Evolutionary conservation across 2,888 invertebrate species (phyloP), one percentile per base, ranked within the genome.

Genomic region (Timema podura): DNA sequence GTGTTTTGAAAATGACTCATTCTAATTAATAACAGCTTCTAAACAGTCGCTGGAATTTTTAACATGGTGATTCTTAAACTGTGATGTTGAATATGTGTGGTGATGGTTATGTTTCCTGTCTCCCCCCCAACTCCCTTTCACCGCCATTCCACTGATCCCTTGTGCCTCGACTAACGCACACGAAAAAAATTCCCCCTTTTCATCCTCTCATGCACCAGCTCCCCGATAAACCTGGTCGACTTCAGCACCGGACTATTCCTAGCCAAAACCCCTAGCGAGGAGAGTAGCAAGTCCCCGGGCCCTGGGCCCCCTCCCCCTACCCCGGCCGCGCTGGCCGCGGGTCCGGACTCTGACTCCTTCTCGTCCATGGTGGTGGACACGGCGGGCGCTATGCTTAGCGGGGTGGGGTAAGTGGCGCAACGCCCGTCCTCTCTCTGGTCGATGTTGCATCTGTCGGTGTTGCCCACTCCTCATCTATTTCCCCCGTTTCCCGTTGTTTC

Each of bases 191-290:
- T 1, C 30, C 61, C 61, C 61, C 8, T 9, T 2, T 30, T 45
- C 7, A 30, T 16, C 61, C 61, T n/a, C 51, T n/a, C n/a, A 59
- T 47, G 45, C 13, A 80, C 79, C 82, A 93, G 93, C 85, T 94
- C 94, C 80, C 94, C 94, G 80, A 93, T 94, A 85, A 93, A 93
- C 87, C 88, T 96, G 87, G 95, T 95, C 83, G 96, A 96, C 88
- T 93, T 96, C 85, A 94, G 96, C 83, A 92, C 94, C 80, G 95
- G 95, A 83, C 88, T 95, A 83, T 95, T 96, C 87, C 86, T 89
- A 83, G 92, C 91, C 87, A 93, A 93, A 86, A 94, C 93, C 79
- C 93, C 93, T 80, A 93, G 93, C 82, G 94, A 94, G 85, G 93
- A 93, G 85, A 88, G 89, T 82, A 71, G 70, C 71, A 73, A 71